A percentile compares a stretch with the other conserved stretches of the same genome.
Conservation (phyloP, 2,113 vertebrate species). For the Callipepla californica region DNA sequence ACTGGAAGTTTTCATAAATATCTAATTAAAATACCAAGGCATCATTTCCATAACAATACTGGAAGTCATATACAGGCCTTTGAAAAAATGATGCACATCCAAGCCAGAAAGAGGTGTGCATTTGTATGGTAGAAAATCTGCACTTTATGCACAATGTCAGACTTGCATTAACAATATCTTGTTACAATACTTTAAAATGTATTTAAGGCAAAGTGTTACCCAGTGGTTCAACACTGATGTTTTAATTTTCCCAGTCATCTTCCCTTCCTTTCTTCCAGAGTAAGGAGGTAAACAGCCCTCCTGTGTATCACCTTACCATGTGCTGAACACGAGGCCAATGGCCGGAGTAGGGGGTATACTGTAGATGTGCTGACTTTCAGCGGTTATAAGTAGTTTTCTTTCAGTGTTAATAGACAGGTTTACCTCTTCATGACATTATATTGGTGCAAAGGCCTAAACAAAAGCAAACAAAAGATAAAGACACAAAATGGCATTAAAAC, state of each 20-base stretch:
- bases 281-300: not conserved
- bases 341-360: rapidly evolving
- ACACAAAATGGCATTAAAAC: slow-evolving; percentile 19
- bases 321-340: not conserved
- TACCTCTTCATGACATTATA: not conserved
- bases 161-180: not conserved
- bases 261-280: not conserved
- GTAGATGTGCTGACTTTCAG: not conserved
- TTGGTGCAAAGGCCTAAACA: not conserved
- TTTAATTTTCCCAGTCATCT: not conserved
- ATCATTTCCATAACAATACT: not conserved
- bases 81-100: not conserved
- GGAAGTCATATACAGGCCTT: not conserved
- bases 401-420: not conserved
- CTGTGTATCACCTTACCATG: rapidly evolving
- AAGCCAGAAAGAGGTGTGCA: not conserved
- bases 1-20: not conserved
- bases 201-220: not conserved
- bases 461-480: slow-evolving; percentile 49
- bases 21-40: not conserved
- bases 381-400: not conserved
- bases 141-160: not conserved
- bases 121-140: not conserved
- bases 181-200: not conserved
- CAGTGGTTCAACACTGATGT: not conserved